Evolutionary conservation across 2,797 vertebrate genomes (phyloP), one percentile per base, ranked within the genome.

Genomic region (Philypnodon macrostomus): DNA sequence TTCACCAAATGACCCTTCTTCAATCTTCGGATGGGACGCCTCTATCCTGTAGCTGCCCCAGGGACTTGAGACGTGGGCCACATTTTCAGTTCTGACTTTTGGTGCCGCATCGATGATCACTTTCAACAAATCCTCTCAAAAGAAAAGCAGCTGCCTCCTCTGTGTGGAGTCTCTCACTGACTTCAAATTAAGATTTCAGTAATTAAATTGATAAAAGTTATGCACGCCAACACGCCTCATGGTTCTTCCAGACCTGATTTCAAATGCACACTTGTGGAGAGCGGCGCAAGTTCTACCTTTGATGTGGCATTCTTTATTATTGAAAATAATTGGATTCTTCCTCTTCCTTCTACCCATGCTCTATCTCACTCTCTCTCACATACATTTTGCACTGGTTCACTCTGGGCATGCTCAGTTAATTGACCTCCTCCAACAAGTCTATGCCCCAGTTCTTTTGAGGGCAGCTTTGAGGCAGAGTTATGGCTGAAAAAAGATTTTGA

Each of bases 181-280:
- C 68, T 55, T 74, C 70, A 83, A 89, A 89, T 89, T 80, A 87
- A 87, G 85, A 87, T 87, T 89, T 84, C 58, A 70, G 81, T 88
- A 88, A 90, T 91, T 89, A 88, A 89, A 90, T 84, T 84, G 84
- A 90, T 89, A 87, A 88, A 88, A 87, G 85, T 87, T 78, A 75
- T 71, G 83, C 77, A 70, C n/a, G n/a, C n/a, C n/a, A n/a, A n/a
- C 77, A 74, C 63, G 78, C 78, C 83, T 87, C 70, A 72, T 88
- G 82, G 78, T 83, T 83, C n/a, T n/a, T n/a, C 86, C 86, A 79
- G 72, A 76, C 78, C 82, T 81, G 77, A 88, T 88, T 87, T 84
- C 71, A 62, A 81, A 77, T 57, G 63, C 80, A 85, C 80, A 85
- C 80, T 75, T 72, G 42, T 69, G 67, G 76, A 75, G 81, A 80